Evolutionary conservation across 1,140 invertebrate genomes (phyloP), one percentile per base, ranked within the genome.

Genomic region (Halictus rubicundus): DNA sequence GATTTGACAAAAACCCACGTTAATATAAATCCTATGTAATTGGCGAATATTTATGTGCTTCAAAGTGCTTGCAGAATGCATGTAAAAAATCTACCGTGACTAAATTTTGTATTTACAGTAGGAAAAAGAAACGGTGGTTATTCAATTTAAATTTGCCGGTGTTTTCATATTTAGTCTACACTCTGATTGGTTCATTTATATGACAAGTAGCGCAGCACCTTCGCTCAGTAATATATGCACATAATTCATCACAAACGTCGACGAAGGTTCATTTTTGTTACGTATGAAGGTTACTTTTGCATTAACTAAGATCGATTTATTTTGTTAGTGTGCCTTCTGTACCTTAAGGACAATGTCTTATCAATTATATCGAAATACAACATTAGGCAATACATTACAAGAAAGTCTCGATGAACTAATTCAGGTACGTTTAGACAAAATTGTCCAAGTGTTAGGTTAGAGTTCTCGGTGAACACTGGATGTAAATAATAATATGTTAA

Each of bases 351-450:
- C 87, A 87, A 98, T 98, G 97, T 96, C 97, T 83, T 99, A 99
- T 94, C 98, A 99, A 94, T 94, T 99, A 23, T 99, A 99, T 92
- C 95, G 99, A 92, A 99, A 99, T 89, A 99, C 99, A 21, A 99
- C 99, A 1, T 94, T 99, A 80, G 99, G 99, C 0, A 97, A 98
- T 91, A 99, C 98, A 1, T 93, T 99, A 65, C 98, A 99, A 92
- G 98, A 99, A 93, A 98, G 97, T 91, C 94, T 99, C 9, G 98
- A 99, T 88, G 98, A 99, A 93, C 93, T 99, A 63, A 97, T 99
- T 88, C 97, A 96, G 93, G 96, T 96, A 90, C 23, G 12, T 60
- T 23, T 95, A 91, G 14, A 2, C 64, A 80, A 73, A 25, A 46
- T 46, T 60, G 42, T 37, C 14, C 19, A 68, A 23, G 42, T 2